phyloP scores from a whole-genome alignment of 2,113 vertebrate species.

The Trochalopteron elliotii region DNA sequence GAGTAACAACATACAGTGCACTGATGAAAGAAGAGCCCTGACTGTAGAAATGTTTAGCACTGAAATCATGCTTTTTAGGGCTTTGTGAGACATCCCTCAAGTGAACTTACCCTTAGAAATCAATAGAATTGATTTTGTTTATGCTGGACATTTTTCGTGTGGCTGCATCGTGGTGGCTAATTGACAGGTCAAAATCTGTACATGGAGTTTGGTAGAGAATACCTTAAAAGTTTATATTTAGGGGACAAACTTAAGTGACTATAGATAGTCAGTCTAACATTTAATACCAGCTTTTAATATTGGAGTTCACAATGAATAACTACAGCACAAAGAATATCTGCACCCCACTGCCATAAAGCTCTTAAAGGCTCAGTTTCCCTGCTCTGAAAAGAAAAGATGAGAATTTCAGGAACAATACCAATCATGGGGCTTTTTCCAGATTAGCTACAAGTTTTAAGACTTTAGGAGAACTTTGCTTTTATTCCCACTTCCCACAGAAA shows the following conservation, averaged over 20 bases:
- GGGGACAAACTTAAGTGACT: not conserved
- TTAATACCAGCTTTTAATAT: not conserved
- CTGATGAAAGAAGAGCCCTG: not conserved
- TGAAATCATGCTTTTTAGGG: not conserved
- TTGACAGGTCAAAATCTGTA: not conserved
- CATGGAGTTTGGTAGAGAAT: not conserved
- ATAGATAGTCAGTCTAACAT: not conserved
- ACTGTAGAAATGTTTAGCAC: not conserved
- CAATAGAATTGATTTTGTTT: conserved; percentile 38
- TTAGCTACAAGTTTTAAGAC: not conserved
- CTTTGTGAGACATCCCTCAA: not conserved
- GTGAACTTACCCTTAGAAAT: conserved; percentile 8
- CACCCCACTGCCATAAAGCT: not conserved
- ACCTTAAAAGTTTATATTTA: not conserved
- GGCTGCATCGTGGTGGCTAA: not conserved
- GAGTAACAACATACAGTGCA: not conserved
- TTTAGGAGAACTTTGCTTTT: conserved; percentile 10
- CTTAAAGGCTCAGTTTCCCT: not conserved
- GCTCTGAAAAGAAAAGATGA: not conserved
- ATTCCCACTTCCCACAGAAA: not conserved
- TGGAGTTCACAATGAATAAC: not conserved
- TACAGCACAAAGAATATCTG: not conserved
- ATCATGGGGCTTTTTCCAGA: not conserved
- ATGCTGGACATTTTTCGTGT: not conserved
- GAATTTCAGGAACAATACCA: conserved; percentile 12